phyloP scores from a whole-genome alignment of 2,888 invertebrate species.

The Dolichomitus sp. region DNA sequence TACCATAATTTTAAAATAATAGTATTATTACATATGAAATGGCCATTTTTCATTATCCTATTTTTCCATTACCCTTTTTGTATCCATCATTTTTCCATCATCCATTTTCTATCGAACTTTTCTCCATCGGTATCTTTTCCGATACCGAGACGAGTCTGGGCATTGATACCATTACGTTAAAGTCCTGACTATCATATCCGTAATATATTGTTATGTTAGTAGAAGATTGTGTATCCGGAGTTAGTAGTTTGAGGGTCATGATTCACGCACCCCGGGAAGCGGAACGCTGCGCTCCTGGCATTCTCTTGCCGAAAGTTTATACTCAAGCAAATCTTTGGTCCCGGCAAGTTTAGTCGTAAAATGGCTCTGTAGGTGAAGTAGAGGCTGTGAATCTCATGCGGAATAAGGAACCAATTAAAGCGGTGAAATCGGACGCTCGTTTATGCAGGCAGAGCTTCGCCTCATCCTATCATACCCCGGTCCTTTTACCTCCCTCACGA shows the following conservation, averaged over 20 bases:
- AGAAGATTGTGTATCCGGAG: conserved; percentile 41
- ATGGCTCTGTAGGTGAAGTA: conserved; percentile 47
- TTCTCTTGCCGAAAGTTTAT: conserved; percentile 53
- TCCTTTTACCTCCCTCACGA: conserved; percentile 39
- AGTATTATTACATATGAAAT: no score
- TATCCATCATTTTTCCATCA: no score
- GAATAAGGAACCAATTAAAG: conserved; percentile 81
- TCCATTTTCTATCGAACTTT: not conserved
- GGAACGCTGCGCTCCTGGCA: not conserved
- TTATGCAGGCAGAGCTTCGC: conserved; percentile 75
- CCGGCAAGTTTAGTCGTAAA: conserved; percentile 76
- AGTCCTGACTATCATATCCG: not conserved
- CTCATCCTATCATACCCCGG: conserved; percentile 24
- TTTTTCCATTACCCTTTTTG: not conserved
- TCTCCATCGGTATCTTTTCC: no score
- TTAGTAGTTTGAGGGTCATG: conserved; percentile 60
- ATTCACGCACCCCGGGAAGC: conserved; percentile 56
- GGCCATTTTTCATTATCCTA: no score
- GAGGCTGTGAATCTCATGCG: conserved; percentile 65
- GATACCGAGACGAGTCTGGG: no score
- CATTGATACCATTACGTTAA: not conserved
- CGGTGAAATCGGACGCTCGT: conserved; percentile 80
- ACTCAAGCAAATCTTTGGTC: conserved; percentile 5
- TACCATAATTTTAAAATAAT: no score
- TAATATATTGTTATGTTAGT: conserved; percentile 30